Evolutionary conservation across 2,113 vertebrate genomes (phyloP).

Genomic region (Kryptolebias marmoratus): DNA sequence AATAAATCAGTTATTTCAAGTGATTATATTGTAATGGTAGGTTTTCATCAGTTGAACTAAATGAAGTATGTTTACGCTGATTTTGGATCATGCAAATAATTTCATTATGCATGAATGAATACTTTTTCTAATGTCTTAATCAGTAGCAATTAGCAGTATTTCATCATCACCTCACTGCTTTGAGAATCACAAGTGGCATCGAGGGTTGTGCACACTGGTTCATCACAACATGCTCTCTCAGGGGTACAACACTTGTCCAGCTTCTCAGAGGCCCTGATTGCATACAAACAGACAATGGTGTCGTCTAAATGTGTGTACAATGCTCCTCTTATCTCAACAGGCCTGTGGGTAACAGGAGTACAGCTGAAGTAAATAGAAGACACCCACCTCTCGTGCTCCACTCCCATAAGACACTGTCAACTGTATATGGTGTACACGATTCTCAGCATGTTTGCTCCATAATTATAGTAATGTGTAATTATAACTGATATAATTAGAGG

Average conservation of each 20-base stretch:
- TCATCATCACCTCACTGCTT: constrained; percentile 63
- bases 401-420: constrained; percentile 18
- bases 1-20: constrained; percentile 32
- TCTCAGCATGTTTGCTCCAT: constrained; percentile 26
- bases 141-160: constrained; percentile 63
- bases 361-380: constrained; percentile 45
- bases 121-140: constrained; percentile 72
- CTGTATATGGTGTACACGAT: constrained; percentile 17
- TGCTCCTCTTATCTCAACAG: constrained; percentile 50
- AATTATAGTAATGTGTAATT: constrained; percentile 48
- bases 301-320: constrained; percentile 40
- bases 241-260: constrained; percentile 46
- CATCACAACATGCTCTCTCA: constrained; percentile 37
- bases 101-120: constrained; percentile 69
- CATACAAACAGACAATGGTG: constrained; percentile 41
- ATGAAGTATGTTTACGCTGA: constrained; percentile 58
- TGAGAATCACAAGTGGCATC: constrained; percentile 63
- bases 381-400: constrained; percentile 19
- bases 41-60: constrained; percentile 57
- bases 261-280: constrained; percentile 43
- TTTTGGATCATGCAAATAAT: constrained; percentile 71
- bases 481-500: constrained; percentile 23
- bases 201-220: constrained; percentile 50
- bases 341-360: constrained; percentile 30
- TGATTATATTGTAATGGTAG: constrained; percentile 46